Evolutionary conservation across 2,797 vertebrate genomes (phyloP).

Genomic region (Myotis daubentonii): DNA sequence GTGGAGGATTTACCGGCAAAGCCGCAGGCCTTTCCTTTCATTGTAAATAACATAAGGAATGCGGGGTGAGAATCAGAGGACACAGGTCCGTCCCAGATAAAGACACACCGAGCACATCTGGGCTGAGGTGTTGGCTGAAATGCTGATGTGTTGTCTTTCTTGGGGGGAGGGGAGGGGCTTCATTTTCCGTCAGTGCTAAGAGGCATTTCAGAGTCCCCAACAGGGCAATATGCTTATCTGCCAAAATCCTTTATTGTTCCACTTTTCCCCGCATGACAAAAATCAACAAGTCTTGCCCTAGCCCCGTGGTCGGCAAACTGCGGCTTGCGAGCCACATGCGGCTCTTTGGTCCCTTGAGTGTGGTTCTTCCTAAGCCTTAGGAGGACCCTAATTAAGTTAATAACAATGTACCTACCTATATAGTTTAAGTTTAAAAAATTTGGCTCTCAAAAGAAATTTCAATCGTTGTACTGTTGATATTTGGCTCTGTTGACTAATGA

Average conservation of each 20-base stretch:
- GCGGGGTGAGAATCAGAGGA: conserved; percentile 26
- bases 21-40: neutral
- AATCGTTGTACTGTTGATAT: no score
- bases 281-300: neutral
- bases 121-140: neutral
- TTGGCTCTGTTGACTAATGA: no score
- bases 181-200: neutral
- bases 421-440: no score
- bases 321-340: no score
- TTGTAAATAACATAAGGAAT: conserved; percentile 64
- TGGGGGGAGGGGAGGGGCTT: neutral
- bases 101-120: neutral
- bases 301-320: no score
- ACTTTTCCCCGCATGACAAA: neutral
- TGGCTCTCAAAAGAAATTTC: no score
- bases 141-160: neutral
- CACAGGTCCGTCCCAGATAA: neutral
- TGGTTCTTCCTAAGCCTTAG: no score
- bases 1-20: neutral
- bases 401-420: no score
- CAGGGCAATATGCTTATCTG: neutral
- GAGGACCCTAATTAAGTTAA: no score
- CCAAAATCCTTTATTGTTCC: neutral
- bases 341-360: no score
- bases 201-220: neutral